A percentile compares a stretch with the other conserved stretches of the same genome.
These are phyloP conservation scores for Euphysa ruthae DNA, from an alignment of 30 jellyfish, hydroid and myxozoan species.

Conservation along the genomic window DNA sequence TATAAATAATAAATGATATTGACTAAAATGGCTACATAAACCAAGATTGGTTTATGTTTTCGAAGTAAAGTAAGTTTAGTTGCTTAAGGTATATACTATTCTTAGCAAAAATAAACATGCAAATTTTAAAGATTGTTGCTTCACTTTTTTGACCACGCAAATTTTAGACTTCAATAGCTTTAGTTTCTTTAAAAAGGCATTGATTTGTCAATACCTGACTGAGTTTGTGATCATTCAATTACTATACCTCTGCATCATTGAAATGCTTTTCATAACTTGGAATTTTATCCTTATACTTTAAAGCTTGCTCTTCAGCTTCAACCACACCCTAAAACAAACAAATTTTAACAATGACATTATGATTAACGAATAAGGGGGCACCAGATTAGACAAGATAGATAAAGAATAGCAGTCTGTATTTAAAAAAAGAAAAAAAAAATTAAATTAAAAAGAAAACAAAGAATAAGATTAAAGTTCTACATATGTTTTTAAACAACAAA, in stretches of 20 bases:
- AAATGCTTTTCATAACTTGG: constrained; percentile 53
- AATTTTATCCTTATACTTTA: constrained; percentile 28
- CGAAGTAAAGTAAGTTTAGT: constrained; percentile 47
- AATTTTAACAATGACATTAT: background rate
- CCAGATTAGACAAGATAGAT: background rate
- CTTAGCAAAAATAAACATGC: no score
- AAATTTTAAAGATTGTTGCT: no score
- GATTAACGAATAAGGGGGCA: background rate
- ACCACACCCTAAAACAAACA: constrained; percentile 37
- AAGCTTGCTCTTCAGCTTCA: constrained; percentile 22
- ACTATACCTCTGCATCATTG: constrained; percentile 49
- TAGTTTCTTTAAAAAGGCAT: no score
- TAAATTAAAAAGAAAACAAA: background rate
- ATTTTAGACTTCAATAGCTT: no score
- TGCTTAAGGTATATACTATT: constrained; percentile 15
- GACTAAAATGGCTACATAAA: constrained; percentile 46
- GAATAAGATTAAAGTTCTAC: no score
- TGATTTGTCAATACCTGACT: no score
- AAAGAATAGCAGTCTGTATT: background rate
- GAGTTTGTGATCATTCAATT: no score
- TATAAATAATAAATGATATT: no score
- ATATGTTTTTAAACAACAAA: no score
- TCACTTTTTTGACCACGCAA: no score
- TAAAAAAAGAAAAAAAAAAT: background rate
- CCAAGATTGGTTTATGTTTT: constrained; percentile 44